These are phyloP conservation scores for Bubalus kerabau DNA, from an alignment of 2,113 vertebrate genomes.

Conservation along the genomic window DNA sequence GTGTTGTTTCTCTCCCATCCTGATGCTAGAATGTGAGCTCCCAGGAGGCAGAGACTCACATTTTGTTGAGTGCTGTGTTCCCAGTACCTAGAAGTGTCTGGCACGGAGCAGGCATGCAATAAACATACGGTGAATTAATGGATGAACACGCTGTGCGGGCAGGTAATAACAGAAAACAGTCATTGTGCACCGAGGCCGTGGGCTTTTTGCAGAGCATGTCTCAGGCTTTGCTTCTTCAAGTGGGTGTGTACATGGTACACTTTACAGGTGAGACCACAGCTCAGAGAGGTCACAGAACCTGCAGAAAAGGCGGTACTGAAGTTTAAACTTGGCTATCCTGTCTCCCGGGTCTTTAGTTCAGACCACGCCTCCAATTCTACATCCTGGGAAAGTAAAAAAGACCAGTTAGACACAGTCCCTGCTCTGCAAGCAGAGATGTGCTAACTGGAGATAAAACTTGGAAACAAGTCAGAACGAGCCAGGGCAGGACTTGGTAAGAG, in stretches of 20 bases:
- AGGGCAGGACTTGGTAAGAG: neutral
- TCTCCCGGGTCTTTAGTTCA: neutral
- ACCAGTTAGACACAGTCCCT: neutral
- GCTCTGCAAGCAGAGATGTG: neutral
- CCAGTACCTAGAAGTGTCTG: neutral
- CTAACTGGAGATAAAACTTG: neutral
- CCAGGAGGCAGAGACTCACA: neutral
- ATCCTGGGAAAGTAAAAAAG: neutral
- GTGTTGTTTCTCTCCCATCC: neutral
- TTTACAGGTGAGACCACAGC: neutral
- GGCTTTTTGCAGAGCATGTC: neutral
- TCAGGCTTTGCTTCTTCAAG: neutral
- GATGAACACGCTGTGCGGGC: neutral
- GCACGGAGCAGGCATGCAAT: neutral
- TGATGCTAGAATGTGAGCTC: neutral
- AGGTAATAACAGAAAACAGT: neutral
- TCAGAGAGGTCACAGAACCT: neutral
- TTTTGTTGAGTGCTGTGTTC: neutral
- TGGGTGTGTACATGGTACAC: neutral
- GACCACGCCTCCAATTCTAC: neutral
- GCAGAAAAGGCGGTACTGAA: neutral
- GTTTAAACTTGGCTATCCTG: neutral
- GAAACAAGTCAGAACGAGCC: neutral
- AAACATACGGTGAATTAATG: neutral
- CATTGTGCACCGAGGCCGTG: rapidly evolving